These are phyloP conservation scores for Sphaeridia pumilis DNA, from an alignment of 2,888 invertebrate species.

Conservation along the genomic window DNA sequence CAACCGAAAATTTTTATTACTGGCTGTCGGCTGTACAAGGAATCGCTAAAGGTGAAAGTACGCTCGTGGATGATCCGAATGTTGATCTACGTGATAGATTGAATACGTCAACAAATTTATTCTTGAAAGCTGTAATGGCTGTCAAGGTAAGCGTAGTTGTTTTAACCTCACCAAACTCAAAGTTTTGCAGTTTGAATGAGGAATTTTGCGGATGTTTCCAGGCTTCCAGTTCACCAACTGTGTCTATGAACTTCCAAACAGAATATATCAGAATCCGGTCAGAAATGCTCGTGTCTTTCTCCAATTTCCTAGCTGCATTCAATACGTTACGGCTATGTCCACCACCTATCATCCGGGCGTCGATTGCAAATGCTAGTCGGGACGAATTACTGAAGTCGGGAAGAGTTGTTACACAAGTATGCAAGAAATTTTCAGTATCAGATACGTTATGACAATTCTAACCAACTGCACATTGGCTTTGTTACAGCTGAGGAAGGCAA, in stretches of 20 bases:
- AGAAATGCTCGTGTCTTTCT: conserved; percentile 56
- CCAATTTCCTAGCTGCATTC: conserved; percentile 57
- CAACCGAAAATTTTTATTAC: conserved; percentile 77
- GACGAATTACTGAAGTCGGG: conserved; percentile 69
- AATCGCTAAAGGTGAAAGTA: conserved; percentile 40
- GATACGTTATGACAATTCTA: neutral
- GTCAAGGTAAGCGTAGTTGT: conserved; percentile 43
- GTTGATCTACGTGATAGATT: conserved; percentile 43
- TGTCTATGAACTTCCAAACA: conserved; percentile 57
- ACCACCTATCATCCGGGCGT: conserved; percentile 80
- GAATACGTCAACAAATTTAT: conserved; percentile 49
- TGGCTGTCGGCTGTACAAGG: conserved; percentile 69
- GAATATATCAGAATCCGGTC: conserved; percentile 66
- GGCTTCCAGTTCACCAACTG: conserved; percentile 55
- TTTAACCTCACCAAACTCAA: too few relatives aligned
- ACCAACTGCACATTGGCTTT: too few relatives aligned
- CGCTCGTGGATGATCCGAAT: conserved; percentile 32
- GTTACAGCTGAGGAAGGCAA: conserved; percentile 55
- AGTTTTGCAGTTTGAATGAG: neutral
- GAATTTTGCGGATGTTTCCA: conserved; percentile 36
- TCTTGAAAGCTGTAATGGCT: conserved; percentile 54
- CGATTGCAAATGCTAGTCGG: conserved; percentile 62
- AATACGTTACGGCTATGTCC: conserved; percentile 73
- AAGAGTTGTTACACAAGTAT: conserved; percentile 60
- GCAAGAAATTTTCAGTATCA: too few relatives aligned